Evolutionary conservation across 2,888 invertebrate genomes (phyloP), one percentile per base, ranked within the genome.

Genomic region (Megalurothrips usitatus): DNA sequence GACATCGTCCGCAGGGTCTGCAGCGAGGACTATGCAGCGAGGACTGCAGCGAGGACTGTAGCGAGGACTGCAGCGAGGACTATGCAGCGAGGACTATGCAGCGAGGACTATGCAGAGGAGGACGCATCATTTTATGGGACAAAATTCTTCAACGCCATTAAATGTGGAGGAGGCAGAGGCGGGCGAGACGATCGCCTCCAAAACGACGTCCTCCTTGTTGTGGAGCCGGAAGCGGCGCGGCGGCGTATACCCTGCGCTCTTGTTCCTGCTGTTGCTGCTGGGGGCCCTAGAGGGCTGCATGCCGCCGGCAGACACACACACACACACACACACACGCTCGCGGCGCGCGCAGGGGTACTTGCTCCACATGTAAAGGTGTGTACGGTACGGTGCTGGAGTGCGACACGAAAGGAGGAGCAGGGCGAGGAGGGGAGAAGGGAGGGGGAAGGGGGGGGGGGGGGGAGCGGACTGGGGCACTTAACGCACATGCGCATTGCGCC

Each of bases 311-410:
- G 3, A 43, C 34, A 43, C 34, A 43, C 34, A 43, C 34, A 43
- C 34, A 43, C 34, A 43, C 34, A 43, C 34, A 43, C 34, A 43
- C 34, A 43, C 34, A 43, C 34, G 6, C 34, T 4, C 34, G 6
- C 34, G 6, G n/a, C 34, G 6, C 58, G 6, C 58, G 58, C 34
- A 19, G 58, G 19, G 58, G 58, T 58, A 58, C 58, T 58, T 58
- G 58, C 58, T 58, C 58, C 58, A 58, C 58, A 58, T 58, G 58
- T 58, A 58, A 43, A 58, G 58, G 19, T 58, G 58, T 58, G 58
- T 58, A 58, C 34, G 34, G 34, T 43, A 43, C 58, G 58, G 58
- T 58, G 58, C 58, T 17, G 17, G 58, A 58, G 58, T 58, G 58
- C 14, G 58, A 58, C 58, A 58, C 58, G 58, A 19, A 17, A 17